phyloP scores from a whole-genome alignment of 2,113 vertebrate species.

The Albula glossodonta region DNA sequence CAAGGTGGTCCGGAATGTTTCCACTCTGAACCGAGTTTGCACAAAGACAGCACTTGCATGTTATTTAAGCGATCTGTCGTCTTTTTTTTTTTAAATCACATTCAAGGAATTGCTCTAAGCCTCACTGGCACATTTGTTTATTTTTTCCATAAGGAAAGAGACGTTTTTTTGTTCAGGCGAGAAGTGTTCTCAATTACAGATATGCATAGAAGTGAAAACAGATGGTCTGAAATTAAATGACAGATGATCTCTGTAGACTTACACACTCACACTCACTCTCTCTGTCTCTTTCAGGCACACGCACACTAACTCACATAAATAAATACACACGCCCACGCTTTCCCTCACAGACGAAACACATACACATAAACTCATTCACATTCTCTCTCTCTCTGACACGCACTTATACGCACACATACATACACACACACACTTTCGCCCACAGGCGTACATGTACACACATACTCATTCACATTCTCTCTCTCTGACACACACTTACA shows the following conservation, averaged over 20 bases:
- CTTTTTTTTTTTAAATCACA: conserved; percentile 50
- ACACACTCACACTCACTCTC: conserved; percentile 18
- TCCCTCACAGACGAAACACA: background rate
- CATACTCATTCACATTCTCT: background rate
- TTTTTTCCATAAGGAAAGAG: conserved; percentile 66
- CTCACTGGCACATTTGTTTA: conserved; percentile 43
- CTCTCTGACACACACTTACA: background rate
- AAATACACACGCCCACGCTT: background rate
- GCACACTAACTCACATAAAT: background rate
- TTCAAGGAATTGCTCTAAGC: conserved; percentile 49
- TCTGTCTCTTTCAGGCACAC: background rate
- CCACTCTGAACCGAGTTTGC: conserved; percentile 48
- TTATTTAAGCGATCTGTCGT: conserved; percentile 51
- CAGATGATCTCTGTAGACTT: conserved; percentile 63
- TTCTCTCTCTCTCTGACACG: background rate
- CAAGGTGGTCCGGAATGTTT: conserved; percentile 58
- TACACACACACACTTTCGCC: conserved; percentile 36
- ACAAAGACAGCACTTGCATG: conserved; percentile 24
- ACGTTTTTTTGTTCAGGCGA: conserved; percentile 72
- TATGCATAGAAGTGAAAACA: conserved; percentile 74
- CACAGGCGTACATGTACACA: background rate
- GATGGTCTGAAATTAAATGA: conserved; percentile 72
- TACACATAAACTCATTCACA: conserved; percentile 20
- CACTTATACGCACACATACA: conserved; percentile 8
- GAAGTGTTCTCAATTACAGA: conserved; percentile 74